These are phyloP conservation scores for Drosophila novamexicana DNA, from an alignment of 1,140 invertebrate genomes.

Conservation along the genomic window DNA sequence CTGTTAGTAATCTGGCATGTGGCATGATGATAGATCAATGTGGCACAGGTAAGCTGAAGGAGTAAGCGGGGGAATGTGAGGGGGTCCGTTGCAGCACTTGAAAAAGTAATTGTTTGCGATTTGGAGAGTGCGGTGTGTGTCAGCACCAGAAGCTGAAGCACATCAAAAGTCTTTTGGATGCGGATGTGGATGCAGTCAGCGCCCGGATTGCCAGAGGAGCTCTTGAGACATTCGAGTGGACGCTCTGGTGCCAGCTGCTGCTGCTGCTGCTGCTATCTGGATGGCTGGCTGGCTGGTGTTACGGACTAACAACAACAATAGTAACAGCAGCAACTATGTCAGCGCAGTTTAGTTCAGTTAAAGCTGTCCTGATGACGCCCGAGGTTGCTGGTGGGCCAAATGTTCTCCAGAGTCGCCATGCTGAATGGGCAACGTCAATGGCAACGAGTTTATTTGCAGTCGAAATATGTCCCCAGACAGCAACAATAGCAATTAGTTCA, in stretches of 20 bases:
- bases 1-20: constrained; percentile 65
- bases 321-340: constrained; percentile 44
- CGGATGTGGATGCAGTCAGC: constrained; percentile 41
- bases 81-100: constrained; percentile 59
- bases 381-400: constrained; percentile 34
- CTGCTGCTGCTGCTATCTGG: background rate
- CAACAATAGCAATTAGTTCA: constrained; percentile 83
- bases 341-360: constrained; percentile 54
- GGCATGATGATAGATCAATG: constrained; percentile 70
- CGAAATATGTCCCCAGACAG: constrained; percentile 80
- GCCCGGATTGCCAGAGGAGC: constrained; percentile 55
- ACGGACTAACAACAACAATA: background rate
- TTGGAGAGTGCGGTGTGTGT: constrained; percentile 70
- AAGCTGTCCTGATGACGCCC: constrained; percentile 52
- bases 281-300: background rate
- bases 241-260: constrained; percentile 35
- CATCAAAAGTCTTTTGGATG: constrained; percentile 32
- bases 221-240: constrained; percentile 80
- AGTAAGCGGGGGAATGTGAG: background rate
- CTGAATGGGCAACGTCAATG: constrained; percentile 19
- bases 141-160: constrained; percentile 34
- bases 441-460: constrained; percentile 80
- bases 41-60: constrained; percentile 56
- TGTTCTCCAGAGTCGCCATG: background rate
- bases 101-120: constrained; percentile 83